phyloP scores from a whole-genome alignment of 2,797 vertebrate species.

The Chloroceryle inda region DNA sequence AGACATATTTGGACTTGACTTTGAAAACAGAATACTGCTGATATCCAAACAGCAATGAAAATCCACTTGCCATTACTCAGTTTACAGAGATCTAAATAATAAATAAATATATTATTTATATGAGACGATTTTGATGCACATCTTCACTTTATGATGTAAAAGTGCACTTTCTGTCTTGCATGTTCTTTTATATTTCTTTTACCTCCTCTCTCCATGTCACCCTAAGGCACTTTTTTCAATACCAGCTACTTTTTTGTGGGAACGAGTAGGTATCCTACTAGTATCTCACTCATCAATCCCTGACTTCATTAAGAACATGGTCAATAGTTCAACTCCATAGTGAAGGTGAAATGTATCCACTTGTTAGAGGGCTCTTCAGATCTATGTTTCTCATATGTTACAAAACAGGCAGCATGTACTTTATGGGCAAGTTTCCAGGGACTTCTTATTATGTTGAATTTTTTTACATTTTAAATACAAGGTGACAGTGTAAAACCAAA shows the following conservation, averaged over 20 bases:
- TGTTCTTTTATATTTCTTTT: neutral
- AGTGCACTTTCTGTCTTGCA: neutral
- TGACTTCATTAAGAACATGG: neutral
- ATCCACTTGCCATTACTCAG: neutral
- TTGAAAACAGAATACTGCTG: neutral
- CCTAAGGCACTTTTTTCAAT: neutral
- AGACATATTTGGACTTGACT: neutral
- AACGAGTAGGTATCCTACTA: neutral
- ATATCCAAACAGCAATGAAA: neutral
- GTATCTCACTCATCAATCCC: neutral
- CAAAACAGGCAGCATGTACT: neutral
- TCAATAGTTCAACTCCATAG: neutral
- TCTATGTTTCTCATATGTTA: neutral
- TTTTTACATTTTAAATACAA: neutral
- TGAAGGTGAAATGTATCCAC: neutral
- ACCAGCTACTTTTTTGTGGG: neutral
- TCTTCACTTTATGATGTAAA: constrained; percentile 16
- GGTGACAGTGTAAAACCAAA: neutral
- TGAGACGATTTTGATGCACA: neutral
- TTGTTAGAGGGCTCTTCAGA: neutral
- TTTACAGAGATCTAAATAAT: neutral
- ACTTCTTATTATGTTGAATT: neutral
- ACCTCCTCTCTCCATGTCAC: neutral
- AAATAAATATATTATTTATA: neutral
- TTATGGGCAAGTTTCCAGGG: neutral